Base-by-base conservation (phyloP, 2,113 vertebrate species). In the Fukomys damarensis region DNA sequence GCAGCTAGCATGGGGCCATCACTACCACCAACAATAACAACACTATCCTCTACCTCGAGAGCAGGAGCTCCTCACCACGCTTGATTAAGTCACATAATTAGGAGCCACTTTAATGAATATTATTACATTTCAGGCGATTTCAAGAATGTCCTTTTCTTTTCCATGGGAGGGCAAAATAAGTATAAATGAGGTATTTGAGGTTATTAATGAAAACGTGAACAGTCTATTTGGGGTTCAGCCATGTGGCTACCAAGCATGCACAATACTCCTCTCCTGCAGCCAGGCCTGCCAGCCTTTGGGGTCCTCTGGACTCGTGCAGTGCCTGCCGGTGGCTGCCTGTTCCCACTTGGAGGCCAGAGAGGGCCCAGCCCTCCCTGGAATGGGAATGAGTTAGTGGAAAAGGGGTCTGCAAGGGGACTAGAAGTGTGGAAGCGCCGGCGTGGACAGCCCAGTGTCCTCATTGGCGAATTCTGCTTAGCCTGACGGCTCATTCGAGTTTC, bases 51-150 rank as follows among this genome's bases (percentile, higher is more conserved):
- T 0, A 22, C 41, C 7, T 82, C 80, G 56, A 46, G 16, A 63
- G 86, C 49, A 0, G 13, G 52, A 26, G 49, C 35, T 13, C 24
- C 5, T 2, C 70, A 52, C 54, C 92, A 77, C 66, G 77, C 96
- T 86, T 82, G 91, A 83, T 97, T 87, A 87, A 52, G 79, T 91
- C 93, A 63, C 65, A 41, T 84, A 46, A 88, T 96, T 82, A 91
- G 85, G 84, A 79, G 30, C 9, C 68, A 63, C 61, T 96, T 93
- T 95, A 87, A 96, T 93, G 91, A 96, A 79, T 84, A 83, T 79
- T 92, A 76, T 65, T 72, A 89, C 92, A 87, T 95, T 86, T 74
- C 89, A 43, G 85, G 63, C 28, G 13, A 85, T 84, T 95, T 93
- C 85, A 43, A 80, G 90, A 95, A 89, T 28, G 82, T 83, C n/a